phyloP scores from a whole-genome alignment of 2,797 vertebrate genomes.

The Danio aesculapii region DNA sequence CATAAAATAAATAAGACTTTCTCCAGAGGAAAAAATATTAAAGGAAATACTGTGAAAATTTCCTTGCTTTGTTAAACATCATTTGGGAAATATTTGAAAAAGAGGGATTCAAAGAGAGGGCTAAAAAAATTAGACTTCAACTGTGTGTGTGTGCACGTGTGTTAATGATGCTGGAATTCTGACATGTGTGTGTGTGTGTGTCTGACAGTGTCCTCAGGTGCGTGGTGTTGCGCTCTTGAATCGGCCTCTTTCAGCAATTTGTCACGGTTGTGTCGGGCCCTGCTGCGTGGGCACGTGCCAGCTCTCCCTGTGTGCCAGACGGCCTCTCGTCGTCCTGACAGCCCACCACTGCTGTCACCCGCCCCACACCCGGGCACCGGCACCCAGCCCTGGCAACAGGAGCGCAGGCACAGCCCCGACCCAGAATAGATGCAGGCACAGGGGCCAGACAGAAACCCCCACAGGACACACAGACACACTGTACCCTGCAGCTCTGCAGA shows the following conservation, averaged over 20 bases:
- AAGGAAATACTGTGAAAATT: no score
- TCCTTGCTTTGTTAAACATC: no score
- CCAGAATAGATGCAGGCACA: slow-evolving; percentile 80
- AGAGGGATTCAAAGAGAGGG: no score
- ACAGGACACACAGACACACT: slow-evolving; percentile 53
- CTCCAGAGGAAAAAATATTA: no score
- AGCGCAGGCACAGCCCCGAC: slow-evolving; percentile 71
- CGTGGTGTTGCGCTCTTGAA: slow-evolving; percentile 73
- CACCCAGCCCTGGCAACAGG: slow-evolving; percentile 65
- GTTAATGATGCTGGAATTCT: slow-evolving; percentile 36
- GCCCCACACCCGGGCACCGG: slow-evolving; percentile 69
- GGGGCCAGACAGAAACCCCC: slow-evolving; percentile 81
- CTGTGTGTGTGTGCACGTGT: background rate
- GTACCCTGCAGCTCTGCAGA: slow-evolving; percentile 77
- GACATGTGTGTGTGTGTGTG: slow-evolving; percentile 17
- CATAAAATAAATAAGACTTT: no score
- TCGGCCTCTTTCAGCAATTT: slow-evolving; percentile 87
- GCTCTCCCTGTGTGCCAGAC: slow-evolving; percentile 86
- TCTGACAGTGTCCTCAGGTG: slow-evolving; percentile 86
- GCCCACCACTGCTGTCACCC: slow-evolving; percentile 78
- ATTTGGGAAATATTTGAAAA: no score
- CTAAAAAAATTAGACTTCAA: no score
- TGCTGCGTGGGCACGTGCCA: slow-evolving; percentile 89
- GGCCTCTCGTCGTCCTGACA: slow-evolving; percentile 78
- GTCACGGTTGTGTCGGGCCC: slow-evolving; percentile 82